Conservation (phyloP, 2,113 vertebrate species). For the Talpa occidentalis region DNA sequence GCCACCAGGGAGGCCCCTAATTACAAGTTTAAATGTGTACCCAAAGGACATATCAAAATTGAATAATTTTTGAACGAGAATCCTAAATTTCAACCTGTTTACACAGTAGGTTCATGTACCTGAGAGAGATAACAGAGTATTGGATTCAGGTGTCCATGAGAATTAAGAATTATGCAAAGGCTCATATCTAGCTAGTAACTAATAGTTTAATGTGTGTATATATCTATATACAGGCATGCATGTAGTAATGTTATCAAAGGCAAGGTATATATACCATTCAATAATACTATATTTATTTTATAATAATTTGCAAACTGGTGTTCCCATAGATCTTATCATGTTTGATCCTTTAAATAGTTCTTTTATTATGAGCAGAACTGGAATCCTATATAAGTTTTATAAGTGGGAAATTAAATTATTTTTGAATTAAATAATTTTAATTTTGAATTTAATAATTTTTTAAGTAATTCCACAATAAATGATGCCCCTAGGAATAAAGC, state of each 20-base stretch:
- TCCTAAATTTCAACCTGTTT: not conserved
- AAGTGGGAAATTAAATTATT: constrained; percentile 38
- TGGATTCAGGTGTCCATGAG: not conserved
- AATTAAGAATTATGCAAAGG: not conserved
- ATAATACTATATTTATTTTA: not conserved
- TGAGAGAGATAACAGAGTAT: not conserved
- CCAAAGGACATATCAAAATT: not conserved
- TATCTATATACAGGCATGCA: not conserved
- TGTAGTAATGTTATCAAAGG: not conserved
- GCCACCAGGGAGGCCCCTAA: no score
- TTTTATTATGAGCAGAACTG: not conserved
- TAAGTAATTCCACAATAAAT: not conserved
- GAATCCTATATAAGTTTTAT: constrained; percentile 4
- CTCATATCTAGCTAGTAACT: not conserved
- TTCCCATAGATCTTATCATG: not conserved
- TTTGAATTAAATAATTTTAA: constrained; percentile 39
- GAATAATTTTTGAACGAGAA: constrained; percentile 36
- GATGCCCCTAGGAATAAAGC: constrained; percentile 5
- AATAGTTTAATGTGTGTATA: not conserved
- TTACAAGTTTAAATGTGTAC: not conserved
- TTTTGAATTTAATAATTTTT: constrained; percentile 29
- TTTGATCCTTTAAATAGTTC: not conserved
- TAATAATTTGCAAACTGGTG: not conserved
- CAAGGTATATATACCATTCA: not conserved
- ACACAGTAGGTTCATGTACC: not conserved